Evolutionary conservation across 2,113 vertebrate genomes (phyloP).

Genomic region (Nasalis larvatus): DNA sequence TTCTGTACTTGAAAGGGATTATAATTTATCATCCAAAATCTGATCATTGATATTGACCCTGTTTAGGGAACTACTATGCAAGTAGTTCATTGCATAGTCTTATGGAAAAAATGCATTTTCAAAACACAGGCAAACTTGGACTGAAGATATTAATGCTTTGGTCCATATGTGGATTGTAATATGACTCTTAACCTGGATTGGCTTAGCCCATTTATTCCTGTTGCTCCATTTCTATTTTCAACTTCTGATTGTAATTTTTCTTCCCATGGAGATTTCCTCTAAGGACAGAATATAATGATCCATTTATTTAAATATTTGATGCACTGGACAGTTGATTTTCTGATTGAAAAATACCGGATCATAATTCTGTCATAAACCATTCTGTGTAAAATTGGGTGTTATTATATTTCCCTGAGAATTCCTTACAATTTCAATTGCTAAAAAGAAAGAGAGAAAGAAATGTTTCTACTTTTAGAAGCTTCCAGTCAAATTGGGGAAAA

Average conservation of each 20-base stretch:
- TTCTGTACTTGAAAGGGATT: background rate
- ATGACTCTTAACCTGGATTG: background rate
- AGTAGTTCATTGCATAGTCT: background rate
- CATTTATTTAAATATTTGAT: background rate
- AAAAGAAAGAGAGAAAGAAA: background rate
- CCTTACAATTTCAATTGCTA: background rate
- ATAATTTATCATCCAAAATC: background rate
- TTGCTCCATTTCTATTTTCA: background rate
- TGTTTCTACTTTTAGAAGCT: background rate
- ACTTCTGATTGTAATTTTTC: background rate
- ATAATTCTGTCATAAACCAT: background rate
- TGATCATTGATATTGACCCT: background rate
- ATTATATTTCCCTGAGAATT: background rate
- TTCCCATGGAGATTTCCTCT: background rate
- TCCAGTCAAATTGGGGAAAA: conserved; percentile 3
- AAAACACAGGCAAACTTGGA: background rate
- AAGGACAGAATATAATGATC: background rate
- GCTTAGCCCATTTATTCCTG: background rate
- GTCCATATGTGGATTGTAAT: background rate
- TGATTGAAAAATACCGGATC: background rate
- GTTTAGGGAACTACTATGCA: background rate
- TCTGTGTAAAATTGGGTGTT: background rate
- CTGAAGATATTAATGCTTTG: background rate
- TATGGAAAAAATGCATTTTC: background rate
- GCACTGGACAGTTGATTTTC: background rate